Conservation (phyloP, 2,113 vertebrate genomes). For the Irena cyanogastra region DNA sequence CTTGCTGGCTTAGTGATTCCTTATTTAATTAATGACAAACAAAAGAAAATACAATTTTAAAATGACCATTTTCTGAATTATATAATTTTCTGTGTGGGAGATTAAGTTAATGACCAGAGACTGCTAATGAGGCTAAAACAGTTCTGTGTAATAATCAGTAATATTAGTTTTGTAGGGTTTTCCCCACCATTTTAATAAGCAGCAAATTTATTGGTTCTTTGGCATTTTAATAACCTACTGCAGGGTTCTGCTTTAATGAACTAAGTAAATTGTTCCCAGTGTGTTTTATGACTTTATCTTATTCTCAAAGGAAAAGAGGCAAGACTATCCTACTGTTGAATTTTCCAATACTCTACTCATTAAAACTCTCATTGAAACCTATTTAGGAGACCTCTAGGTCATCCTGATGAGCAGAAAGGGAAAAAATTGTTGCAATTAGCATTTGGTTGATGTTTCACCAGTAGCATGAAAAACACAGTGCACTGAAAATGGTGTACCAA, state of each 20-base stretch:
- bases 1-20: not conserved
- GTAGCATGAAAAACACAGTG: constrained; percentile 48
- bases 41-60: constrained; percentile 32
- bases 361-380: constrained; percentile 66
- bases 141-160: constrained; percentile 48
- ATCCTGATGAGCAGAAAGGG: constrained; percentile 81
- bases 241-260: constrained; percentile 76
- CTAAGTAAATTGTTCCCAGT: constrained; percentile 77
- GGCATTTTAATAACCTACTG: constrained; percentile 70
- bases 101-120: constrained; percentile 53
- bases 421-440: constrained; percentile 81
- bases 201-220: constrained; percentile 70
- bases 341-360: constrained; percentile 76
- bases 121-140: constrained; percentile 45
- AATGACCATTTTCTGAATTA: not conserved
- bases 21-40: constrained; percentile 55
- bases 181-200: constrained; percentile 75
- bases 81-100: constrained; percentile 33
- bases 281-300: constrained; percentile 65
- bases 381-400: constrained; percentile 77
- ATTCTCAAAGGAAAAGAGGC: constrained; percentile 75
- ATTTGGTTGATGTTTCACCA: constrained; percentile 80
- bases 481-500: not conserved
- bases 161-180: constrained; percentile 54
- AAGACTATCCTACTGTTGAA: constrained; percentile 60